Conservation (phyloP, 1,140 invertebrate species). For the Drosophila parvula region DNA sequence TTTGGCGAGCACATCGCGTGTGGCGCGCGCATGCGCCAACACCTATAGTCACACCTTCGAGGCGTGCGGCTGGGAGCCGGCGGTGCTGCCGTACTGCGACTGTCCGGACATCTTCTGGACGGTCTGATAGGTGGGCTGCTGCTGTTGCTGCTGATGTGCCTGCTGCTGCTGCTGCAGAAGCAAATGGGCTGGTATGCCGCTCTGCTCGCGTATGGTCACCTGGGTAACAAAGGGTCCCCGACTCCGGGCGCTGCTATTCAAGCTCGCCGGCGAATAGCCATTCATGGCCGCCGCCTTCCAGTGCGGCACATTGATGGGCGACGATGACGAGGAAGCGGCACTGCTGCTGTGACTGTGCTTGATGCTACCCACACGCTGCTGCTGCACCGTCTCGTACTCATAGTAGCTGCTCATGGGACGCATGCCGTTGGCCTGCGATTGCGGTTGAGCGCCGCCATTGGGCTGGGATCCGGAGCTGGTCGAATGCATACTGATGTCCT, state of each 20-base stretch:
- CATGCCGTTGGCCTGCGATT: conserved; percentile 35
- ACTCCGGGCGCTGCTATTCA: conserved; percentile 82
- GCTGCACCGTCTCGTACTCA: conserved; percentile 91
- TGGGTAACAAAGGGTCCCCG: conserved; percentile 87
- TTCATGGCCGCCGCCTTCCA: conserved; percentile 77
- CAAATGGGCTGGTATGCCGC: conserved; percentile 37
- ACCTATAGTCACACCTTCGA: conserved; percentile 84
- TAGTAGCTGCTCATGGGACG: conserved; percentile 92
- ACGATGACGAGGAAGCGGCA: conserved; percentile 33
- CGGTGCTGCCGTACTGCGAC: conserved; percentile 64
- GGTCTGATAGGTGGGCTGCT: conserved; percentile 77
- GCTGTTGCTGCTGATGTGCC: conserved; percentile 38
- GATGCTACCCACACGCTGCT: conserved; percentile 83
- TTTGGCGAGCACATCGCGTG: conserved; percentile 61
- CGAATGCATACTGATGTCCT: conserved; percentile 84
- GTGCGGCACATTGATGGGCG: conserved; percentile 76
- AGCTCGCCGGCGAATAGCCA: conserved; percentile 67
- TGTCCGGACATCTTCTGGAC: conserved; percentile 61
- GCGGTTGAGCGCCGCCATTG: conserved; percentile 25
- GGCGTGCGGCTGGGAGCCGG: conserved; percentile 75
- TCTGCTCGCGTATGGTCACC: conserved; percentile 84
- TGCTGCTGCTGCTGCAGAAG: conserved; percentile 48
- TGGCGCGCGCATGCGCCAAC: conserved; percentile 77
- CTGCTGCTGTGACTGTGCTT: conserved; percentile 74
- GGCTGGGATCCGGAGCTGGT: conserved; percentile 46